These are phyloP conservation scores for Drosophila yooni DNA, from an alignment of 2,888 invertebrate species.

Conservation along the genomic window DNA sequence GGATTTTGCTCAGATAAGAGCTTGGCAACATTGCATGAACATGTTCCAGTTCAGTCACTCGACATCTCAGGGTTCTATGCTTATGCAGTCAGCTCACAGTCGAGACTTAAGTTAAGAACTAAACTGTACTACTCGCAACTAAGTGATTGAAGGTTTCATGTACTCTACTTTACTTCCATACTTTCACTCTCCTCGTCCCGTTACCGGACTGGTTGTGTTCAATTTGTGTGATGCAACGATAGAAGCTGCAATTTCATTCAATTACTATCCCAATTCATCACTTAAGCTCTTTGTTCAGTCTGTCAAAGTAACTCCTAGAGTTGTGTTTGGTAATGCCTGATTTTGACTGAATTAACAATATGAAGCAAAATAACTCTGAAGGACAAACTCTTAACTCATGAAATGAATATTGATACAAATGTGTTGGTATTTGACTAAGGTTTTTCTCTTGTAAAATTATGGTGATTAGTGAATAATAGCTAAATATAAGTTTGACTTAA, in stretches of 20 bases:
- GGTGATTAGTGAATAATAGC: background rate
- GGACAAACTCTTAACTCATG: background rate
- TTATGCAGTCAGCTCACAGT: conserved; percentile 9
- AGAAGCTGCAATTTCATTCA: conserved; percentile 23
- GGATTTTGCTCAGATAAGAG: conserved; percentile 35
- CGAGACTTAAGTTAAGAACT: conserved; percentile 22
- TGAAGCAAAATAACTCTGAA: background rate
- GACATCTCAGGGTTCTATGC: conserved; percentile 7
- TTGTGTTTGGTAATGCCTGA: conserved; percentile 6
- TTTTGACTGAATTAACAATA: background rate
- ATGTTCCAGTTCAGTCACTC: conserved; percentile 36
- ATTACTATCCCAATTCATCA: conserved; percentile 31
- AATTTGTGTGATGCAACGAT: conserved; percentile 12
- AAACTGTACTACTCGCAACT: conserved; percentile 17
- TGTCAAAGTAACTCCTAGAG: conserved; percentile 14
- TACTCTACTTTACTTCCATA: background rate
- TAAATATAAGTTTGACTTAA: background rate
- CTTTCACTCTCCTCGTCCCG: background rate
- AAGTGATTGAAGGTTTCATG: conserved; percentile 36
- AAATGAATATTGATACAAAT: background rate
- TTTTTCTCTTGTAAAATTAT: background rate
- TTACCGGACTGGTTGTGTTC: conserved; percentile 15
- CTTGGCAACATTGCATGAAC: conserved; percentile 33
- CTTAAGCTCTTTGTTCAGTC: conserved; percentile 24
- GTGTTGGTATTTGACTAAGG: too few species aligned